Percentiles rank a stretch among this genome's conserved stretches.
phyloP scores from a whole-genome alignment of 2,888 invertebrate genomes.

The Drosophila tanythrix region DNA sequence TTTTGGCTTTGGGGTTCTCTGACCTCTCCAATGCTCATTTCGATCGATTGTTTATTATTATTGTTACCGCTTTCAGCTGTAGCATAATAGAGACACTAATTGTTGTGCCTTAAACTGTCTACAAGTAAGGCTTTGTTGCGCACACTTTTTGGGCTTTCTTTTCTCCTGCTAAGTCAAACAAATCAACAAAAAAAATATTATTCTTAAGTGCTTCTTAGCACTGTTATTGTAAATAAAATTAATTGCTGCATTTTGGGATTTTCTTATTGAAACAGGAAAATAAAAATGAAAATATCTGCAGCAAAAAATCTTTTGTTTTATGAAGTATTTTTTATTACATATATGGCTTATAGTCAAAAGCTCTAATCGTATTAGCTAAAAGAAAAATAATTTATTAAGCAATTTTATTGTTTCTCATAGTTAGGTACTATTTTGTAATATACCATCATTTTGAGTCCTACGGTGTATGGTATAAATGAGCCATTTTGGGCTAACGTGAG shows the following conservation, averaged over 20 bases:
- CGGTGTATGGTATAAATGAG: neutral
- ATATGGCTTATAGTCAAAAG: neutral
- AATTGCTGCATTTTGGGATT: neutral
- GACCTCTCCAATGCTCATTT: slow-evolving; percentile 30
- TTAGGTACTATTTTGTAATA: neutral
- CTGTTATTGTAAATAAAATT: neutral
- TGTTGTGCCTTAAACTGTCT: slow-evolving; percentile 50
- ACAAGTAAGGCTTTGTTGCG: slow-evolving; percentile 28
- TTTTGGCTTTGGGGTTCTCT: slow-evolving; percentile 28
- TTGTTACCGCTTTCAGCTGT: slow-evolving; percentile 36
- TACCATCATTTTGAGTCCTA: neutral
- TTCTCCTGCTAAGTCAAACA: slow-evolving; percentile 14
- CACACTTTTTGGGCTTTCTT: slow-evolving; percentile 14
- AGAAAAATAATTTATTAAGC: neutral
- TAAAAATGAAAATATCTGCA: neutral
- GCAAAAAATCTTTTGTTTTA: neutral
- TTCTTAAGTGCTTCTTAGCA: slow-evolving; percentile 11
- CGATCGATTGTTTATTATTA: slow-evolving; percentile 64
- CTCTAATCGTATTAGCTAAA: neutral
- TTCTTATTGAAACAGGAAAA: neutral
- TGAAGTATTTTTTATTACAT: neutral
- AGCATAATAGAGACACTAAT: slow-evolving; percentile 71
- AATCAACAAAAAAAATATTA: slow-evolving; percentile 31
- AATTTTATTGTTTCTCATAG: neutral
- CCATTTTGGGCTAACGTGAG: neutral